A percentile compares a stretch with the other conserved stretches of the same genome.
These are phyloP conservation scores for Melanocharis versteri DNA, from an alignment of 2,113 vertebrate genomes.

Conservation along the genomic window DNA sequence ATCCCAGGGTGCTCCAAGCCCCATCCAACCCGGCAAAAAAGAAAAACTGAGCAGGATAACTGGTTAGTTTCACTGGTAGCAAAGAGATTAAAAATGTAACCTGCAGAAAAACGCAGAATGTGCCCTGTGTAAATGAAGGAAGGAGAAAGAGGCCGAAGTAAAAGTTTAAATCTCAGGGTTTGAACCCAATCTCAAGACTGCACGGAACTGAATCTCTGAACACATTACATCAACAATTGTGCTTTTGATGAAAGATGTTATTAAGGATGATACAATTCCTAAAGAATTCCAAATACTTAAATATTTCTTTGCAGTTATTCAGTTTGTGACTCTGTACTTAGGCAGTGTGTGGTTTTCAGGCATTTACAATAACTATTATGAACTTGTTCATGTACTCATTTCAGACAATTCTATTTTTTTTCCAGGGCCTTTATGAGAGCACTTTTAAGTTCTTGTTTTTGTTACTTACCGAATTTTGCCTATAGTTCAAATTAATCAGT, in stretches of 20 bases:
- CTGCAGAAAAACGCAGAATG: too few species aligned
- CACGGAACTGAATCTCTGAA: not conserved
- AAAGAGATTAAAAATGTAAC: not conserved
- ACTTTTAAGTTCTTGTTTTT: not conserved
- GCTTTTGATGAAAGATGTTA: not conserved
- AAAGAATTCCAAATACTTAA: not conserved
- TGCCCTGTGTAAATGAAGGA: not conserved
- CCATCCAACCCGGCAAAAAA: not conserved
- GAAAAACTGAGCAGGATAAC: not conserved
- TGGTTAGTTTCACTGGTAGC: not conserved
- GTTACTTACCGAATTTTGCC: not conserved
- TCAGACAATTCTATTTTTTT: not conserved
- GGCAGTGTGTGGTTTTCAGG: not conserved
- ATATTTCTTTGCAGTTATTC: not conserved
- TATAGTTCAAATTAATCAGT: not conserved
- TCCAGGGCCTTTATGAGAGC: not conserved
- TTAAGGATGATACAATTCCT: not conserved
- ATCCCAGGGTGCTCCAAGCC: accelerated
- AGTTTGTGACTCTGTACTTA: not conserved
- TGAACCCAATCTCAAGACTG: not conserved
- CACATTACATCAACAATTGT: not conserved
- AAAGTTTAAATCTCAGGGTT: not conserved
- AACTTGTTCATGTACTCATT: not conserved
- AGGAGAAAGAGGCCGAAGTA: not conserved
- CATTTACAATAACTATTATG: not conserved